Base-by-base conservation (phyloP, 1,140 invertebrate species). In the Drosophila pruinosa region DNA sequence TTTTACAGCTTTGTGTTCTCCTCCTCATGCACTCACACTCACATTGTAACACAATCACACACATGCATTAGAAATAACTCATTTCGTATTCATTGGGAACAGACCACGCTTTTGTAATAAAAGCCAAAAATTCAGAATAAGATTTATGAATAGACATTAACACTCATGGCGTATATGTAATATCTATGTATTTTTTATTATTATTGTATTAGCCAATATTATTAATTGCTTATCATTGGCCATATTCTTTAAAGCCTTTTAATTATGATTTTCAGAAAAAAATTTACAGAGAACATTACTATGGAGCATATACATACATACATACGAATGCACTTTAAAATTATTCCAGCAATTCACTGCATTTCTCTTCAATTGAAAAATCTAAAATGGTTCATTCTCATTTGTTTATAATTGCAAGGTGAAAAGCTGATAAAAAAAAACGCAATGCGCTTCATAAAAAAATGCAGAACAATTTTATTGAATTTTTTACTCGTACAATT, bases 11-110 rank as follows among this genome's bases (percentile, higher is more conserved):
- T 71, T 71, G 68, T 64, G 17, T 71, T 36, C 57, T 15, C 45
- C 22, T 10, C 10, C 7, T 10, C 3, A 43, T 26, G 7, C 39
- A 28, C n/a, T 12, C n/a, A 14, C 17, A 57, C 31, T 31, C 36
- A 26, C 19, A 24, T 4, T 22, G 15, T 15, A 15, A 21, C 22
- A 50, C 34, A 59, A 36, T 17, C 15, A 52, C 39, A 31, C 17
- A n/a, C 21, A 50, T 14, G 36, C 21, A 21, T 28, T 31, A 54
- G 56, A 14, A 14, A 65, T 62, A 63, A 71, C 58, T 61, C 47
- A 59, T 75, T 75, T 71, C 52, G 72, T 72, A 72, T 68, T 72
- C 68, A 75, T 75, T 64, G 69, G 38, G 15, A 72, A 34, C 21
- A 31, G 14, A 15, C 28, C 22, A 15, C 47, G 47, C 62, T 67